Base-by-base conservation (phyloP, 2,797 vertebrate species). In the Siniperca undulata region DNA sequence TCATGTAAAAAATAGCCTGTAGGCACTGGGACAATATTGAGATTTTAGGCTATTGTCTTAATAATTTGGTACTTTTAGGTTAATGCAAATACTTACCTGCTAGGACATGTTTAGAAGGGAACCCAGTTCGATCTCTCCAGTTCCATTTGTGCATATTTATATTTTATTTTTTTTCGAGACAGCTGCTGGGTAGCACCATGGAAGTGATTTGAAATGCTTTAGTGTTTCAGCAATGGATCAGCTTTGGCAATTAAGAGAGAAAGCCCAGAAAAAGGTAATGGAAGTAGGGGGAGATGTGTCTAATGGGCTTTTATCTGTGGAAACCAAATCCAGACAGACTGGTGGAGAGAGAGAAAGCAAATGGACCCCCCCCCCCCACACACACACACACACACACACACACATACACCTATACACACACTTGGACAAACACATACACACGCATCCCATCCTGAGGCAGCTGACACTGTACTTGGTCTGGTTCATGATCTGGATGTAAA, bases 221-320 rank as follows among this genome's bases (percentile, higher is more conserved):
- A 94, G 88, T 91, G 90, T 91, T 94, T 88, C 88, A 84, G 90
- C 91, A 91, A 93, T 93, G 89, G 92, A 93, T 91, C 91, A 86
- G 93, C 89, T 92, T 92, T 91, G 91, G 93, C 94, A 95, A 95
- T 95, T 95, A 95, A 93, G 91, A 89, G 84, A 90, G 91, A 93
- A 93, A 92, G 90, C 90, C 90, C 90, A 92, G 93, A 90, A 94
- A 95, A 94, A 94, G 93, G 94, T 95, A 96, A 96, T 94, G 95
- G 93, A 94, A 95, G 92, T 86, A 94, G 94, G 77, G 89, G 82
- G 90, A 93, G 91, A 95, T 95, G 95, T 93, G 94, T 95, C 94
- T 96, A 96, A 96, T 95, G 94, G 95, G 95, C 95, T 96, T 96
- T 96, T 96, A 96, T 96, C 95, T 95, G 91, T 94, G 95, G 95